Evolutionary conservation across 2,113 vertebrate genomes (phyloP).

Genomic region (Trogon surrucura): DNA sequence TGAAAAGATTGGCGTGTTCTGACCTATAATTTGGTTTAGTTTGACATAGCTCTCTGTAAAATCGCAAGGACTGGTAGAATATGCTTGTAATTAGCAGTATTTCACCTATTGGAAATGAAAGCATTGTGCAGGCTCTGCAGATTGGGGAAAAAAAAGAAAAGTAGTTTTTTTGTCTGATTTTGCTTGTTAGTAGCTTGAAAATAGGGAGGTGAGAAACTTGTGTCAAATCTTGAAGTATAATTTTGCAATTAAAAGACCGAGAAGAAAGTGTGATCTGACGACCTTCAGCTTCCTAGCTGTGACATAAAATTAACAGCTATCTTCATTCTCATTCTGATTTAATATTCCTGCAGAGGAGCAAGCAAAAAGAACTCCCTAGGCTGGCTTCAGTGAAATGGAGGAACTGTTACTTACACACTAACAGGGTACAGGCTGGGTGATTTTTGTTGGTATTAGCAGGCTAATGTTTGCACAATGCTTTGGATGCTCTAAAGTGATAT

Average conservation of each 20-base stretch:
- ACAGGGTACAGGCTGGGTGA: neutral
- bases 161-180: neutral
- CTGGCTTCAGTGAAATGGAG: constrained; percentile 1
- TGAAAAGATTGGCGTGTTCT: neutral
- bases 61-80: neutral
- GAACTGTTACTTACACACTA: neutral
- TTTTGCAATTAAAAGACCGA: constrained; percentile 46
- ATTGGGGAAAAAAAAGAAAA: neutral
- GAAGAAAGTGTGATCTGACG: constrained; percentile 30
- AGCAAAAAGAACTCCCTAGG: constrained; percentile 18
- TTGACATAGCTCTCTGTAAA: neutral
- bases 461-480: neutral
- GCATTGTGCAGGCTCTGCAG: neutral
- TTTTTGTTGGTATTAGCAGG: neutral
- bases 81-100: constrained; percentile 12
- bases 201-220: constrained; percentile 21
- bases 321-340: constrained; percentile 41
- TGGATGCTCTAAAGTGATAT: neutral
- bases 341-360: constrained; percentile 44
- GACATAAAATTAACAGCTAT: constrained; percentile 46
- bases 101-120: constrained; percentile 9
- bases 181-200: neutral
- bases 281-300: neutral
- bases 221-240: constrained; percentile 4
- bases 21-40: neutral